A percentile compares a stretch with the other conserved stretches of the same genome.
Evolutionary conservation across 2,888 invertebrate genomes (phyloP).

Genomic region (Philonicus albiceps): DNA sequence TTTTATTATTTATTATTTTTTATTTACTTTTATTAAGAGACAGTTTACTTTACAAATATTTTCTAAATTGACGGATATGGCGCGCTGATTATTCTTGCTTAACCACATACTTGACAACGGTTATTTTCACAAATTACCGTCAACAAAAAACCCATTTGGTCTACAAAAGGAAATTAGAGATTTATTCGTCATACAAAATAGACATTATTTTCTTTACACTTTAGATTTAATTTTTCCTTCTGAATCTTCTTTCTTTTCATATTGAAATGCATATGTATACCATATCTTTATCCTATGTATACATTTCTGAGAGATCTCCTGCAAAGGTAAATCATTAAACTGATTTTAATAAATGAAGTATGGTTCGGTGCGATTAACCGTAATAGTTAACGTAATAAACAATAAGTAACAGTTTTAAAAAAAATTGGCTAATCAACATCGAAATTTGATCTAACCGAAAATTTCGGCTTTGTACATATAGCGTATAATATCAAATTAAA

Average conservation of each 20-base stretch:
- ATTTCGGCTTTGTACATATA: background rate
- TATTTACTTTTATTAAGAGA: no score
- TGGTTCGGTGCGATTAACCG: background rate
- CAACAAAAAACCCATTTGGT: no score
- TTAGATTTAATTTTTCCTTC: no score
- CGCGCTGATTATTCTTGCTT: background rate
- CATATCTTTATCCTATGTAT: no score
- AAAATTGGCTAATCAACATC: background rate
- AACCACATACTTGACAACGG: background rate
- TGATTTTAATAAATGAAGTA: background rate
- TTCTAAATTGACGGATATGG: background rate
- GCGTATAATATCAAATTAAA: background rate
- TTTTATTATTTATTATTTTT: no score
- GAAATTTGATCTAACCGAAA: background rate
- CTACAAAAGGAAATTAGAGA: background rate
- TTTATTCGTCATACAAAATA: background rate
- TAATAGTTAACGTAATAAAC: background rate
- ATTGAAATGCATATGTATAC: no score
- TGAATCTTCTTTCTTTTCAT: background rate
- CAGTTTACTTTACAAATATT: background rate
- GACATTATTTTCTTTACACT: background rate
- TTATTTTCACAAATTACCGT: background rate
- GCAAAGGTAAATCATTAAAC: background rate
- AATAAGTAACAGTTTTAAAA: background rate
- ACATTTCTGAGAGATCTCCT: background rate